Evolutionary conservation across 1,140 invertebrate genomes (phyloP).

Genomic region (Caenorhabditis latens): DNA sequence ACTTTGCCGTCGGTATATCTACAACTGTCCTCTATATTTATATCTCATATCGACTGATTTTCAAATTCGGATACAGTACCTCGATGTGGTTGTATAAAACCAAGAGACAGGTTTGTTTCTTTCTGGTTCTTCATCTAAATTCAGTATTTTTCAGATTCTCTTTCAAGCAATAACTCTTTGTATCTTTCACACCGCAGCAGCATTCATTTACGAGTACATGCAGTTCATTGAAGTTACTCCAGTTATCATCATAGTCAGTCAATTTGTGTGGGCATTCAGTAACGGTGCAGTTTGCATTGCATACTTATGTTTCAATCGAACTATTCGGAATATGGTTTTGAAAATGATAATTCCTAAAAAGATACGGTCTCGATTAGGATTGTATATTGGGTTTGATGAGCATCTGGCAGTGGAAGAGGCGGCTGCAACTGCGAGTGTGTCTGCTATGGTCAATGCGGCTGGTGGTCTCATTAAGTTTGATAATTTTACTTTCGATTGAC

Average conservation of each 20-base stretch:
- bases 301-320: conserved; percentile 5
- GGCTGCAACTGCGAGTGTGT: neutral
- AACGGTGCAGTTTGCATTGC: neutral
- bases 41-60: conserved; percentile 2
- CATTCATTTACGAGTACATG: conserved; percentile 14
- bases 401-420: conserved; percentile 12
- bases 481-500: neutral
- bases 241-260: neutral
- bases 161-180: conserved; percentile 6
- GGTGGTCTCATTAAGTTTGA: neutral
- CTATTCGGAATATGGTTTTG: conserved; percentile 1
- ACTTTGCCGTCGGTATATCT: neutral
- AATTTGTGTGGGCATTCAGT: conserved; percentile 8
- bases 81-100: conserved; percentile 21
- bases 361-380: neutral
- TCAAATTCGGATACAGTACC: neutral
- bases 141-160: neutral
- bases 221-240: neutral
- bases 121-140: neutral
- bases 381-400: neutral
- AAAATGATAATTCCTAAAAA: conserved; percentile 13
- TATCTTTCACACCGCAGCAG: neutral
- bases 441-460: neutral
- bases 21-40: neutral
- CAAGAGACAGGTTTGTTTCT: conserved; percentile 13